A percentile compares a stretch with the other conserved stretches of the same genome.
These are phyloP conservation scores for Philereme transversata DNA, from an alignment of 2,888 invertebrate genomes.

Conservation along the genomic window DNA sequence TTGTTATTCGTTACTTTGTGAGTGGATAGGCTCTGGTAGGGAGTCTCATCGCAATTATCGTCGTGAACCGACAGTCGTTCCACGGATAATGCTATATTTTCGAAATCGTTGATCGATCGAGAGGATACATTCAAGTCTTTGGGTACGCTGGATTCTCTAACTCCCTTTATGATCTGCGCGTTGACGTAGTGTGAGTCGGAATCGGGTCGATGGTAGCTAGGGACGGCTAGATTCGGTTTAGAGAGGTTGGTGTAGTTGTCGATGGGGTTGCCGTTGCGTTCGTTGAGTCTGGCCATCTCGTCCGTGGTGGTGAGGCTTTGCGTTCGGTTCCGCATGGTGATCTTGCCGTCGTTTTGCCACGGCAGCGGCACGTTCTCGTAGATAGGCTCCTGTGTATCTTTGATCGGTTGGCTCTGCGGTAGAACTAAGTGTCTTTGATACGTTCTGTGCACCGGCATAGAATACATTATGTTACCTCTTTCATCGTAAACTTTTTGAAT, in stretches of 20 bases:
- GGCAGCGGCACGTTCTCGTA: slow-evolving; percentile 92
- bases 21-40: slow-evolving; percentile 75
- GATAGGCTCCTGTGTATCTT: slow-evolving; percentile 87
- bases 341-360: slow-evolving; percentile 76
- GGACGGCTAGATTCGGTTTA: slow-evolving; percentile 46
- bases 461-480: slow-evolving; percentile 86
- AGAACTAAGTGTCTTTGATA: slow-evolving; percentile 79
- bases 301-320: slow-evolving; percentile 90
- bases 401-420: slow-evolving; percentile 72
- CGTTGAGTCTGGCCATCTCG: slow-evolving; percentile 79
- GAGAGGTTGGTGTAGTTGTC: slow-evolving; percentile 54
- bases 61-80: slow-evolving; percentile 67
- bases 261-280: slow-evolving; percentile 68
- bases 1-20: slow-evolving; percentile 68
- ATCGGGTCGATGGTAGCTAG: slow-evolving; percentile 52
- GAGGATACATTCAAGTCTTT: slow-evolving; percentile 60
- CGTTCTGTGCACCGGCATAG: slow-evolving; percentile 81
- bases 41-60: slow-evolving; percentile 71
- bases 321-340: slow-evolving; percentile 76
- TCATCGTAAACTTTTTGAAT: slow-evolving; percentile 86
- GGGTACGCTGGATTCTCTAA: slow-evolving; percentile 67
- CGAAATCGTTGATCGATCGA: slow-evolving; percentile 58
- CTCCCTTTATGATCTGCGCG: slow-evolving; percentile 75
- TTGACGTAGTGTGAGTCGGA: slow-evolving; percentile 74
- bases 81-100: slow-evolving; percentile 58